Evolutionary conservation across 2,113 vertebrate genomes (phyloP).

Genomic region (Ptilorrhoa leucosticta): DNA sequence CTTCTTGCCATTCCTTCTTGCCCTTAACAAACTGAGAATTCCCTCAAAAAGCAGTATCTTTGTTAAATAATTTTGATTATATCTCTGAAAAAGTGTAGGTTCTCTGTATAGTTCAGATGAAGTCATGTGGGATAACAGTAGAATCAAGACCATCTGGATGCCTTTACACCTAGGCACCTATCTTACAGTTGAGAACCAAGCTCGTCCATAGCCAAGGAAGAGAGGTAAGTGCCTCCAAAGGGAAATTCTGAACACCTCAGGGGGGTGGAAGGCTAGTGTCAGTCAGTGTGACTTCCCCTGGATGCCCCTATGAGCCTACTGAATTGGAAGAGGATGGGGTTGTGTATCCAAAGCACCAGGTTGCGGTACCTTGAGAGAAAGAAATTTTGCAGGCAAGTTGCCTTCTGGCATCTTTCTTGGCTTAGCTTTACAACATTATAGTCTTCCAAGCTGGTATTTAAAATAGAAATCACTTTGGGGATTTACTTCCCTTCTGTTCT

Average conservation of each 20-base stretch:
- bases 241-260: not conserved
- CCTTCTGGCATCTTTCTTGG: not conserved
- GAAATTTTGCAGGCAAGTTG: not conserved
- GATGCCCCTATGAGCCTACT: accelerated
- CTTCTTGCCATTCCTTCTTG: not conserved
- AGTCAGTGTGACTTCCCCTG: not conserved
- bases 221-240: not conserved
- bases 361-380: not conserved
- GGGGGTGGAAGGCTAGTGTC: too few species aligned
- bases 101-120: not conserved
- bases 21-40: not conserved
- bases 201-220: not conserved
- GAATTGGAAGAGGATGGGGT: not conserved
- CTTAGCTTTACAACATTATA: not conserved
- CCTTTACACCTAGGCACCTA: not conserved
- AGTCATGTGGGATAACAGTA: not conserved
- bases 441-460: not conserved
- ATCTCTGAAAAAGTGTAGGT: not conserved
- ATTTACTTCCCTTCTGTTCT: not conserved
- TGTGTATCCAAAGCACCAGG: not conserved
- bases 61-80: not conserved
- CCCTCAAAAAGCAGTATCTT: not conserved
- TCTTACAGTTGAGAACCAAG: not conserved
- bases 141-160: not conserved
- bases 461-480: not conserved